Conservation (phyloP, 2,113 vertebrate species). For the Hyperopisus bebe region DNA sequence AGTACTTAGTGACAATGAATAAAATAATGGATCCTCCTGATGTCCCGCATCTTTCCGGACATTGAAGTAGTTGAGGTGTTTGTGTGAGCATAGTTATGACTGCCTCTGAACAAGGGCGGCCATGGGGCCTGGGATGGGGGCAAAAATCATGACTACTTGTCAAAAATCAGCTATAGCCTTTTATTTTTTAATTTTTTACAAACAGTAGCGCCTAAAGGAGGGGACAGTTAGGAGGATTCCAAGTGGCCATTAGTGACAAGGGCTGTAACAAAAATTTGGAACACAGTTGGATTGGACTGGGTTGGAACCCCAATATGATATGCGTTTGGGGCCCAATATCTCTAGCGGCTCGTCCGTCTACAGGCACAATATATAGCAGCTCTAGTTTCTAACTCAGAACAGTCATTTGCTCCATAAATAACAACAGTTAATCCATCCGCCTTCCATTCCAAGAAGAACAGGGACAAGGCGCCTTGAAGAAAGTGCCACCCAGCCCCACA, state of each 20-base stretch:
- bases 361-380: background rate
- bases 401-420: background rate
- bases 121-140: background rate
- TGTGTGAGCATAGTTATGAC: background rate
- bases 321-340: background rate
- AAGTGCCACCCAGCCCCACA: background rate
- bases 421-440: background rate
- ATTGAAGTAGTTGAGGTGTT: background rate
- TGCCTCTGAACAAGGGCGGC: background rate
- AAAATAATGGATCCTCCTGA: background rate
- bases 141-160: background rate
- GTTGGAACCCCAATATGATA: background rate
- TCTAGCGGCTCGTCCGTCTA: background rate
- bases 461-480: background rate
- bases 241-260: background rate
- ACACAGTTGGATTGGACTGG: background rate
- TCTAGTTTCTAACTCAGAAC: background rate
- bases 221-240: background rate
- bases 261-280: background rate
- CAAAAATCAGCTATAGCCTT: background rate
- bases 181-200: background rate
- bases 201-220: background rate
- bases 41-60: background rate
- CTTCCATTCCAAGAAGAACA: background rate
- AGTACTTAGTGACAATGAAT: background rate